A percentile compares a stretch with the other conserved stretches of the same genome.
phyloP scores from a whole-genome alignment of 2,888 invertebrate species.

The Octodonta nipae region DNA sequence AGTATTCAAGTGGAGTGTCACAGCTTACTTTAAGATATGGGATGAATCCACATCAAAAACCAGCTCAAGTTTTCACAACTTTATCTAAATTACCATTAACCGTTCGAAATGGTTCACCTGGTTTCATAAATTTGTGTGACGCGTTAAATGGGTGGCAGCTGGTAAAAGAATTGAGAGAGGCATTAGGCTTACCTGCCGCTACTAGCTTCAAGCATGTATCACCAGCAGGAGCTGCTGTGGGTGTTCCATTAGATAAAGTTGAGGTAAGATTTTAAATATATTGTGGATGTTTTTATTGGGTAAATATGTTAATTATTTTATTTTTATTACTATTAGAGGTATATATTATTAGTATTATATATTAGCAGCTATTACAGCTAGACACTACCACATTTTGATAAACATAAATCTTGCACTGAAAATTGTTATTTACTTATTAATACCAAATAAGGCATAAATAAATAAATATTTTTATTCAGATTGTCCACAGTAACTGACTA shows the following conservation, averaged over 20 bases:
- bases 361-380: too few species aligned
- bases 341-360: too few species aligned
- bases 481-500: too few species aligned
- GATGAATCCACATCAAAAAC: slow-evolving; percentile 97
- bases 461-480: too few species aligned
- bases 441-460: too few species aligned
- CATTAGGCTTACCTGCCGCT: slow-evolving; percentile 76
- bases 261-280: slow-evolving; percentile 37
- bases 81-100: slow-evolving; percentile 66
- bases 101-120: slow-evolving; percentile 88
- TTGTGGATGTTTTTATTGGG: too few species aligned
- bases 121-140: slow-evolving; percentile 94
- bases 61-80: slow-evolving; percentile 81
- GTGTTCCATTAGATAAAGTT: slow-evolving; percentile 56
- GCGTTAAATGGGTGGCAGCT: slow-evolving; percentile 96
- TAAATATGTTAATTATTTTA: too few species aligned
- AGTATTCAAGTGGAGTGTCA: slow-evolving; percentile 64
- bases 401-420: too few species aligned
- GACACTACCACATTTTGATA: too few species aligned
- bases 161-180: slow-evolving; percentile 72
- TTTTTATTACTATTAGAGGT: too few species aligned
- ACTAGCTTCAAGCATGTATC: slow-evolving; percentile 97
- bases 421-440: too few species aligned
- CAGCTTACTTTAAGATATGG: slow-evolving; percentile 81
- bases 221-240: slow-evolving; percentile 93